These are phyloP conservation scores for Clanis bilineata DNA, from an alignment of 2,888 invertebrate genomes.

Conservation along the genomic window DNA sequence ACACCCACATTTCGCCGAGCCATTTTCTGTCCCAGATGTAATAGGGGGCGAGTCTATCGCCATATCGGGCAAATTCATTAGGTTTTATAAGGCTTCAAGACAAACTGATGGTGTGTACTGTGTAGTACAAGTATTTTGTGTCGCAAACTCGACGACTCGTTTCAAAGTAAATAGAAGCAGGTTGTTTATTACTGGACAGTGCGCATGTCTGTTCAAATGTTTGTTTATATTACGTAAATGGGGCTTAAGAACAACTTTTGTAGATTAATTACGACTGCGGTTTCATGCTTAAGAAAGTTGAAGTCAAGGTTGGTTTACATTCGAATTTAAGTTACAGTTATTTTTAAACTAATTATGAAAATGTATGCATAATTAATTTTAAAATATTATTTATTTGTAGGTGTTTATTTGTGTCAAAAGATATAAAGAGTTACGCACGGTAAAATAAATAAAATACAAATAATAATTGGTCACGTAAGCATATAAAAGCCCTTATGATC, in stretches of 20 bases:
- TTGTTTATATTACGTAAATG: conserved; percentile 1
- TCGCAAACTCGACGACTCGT: neutral
- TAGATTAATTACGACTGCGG: neutral
- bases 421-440: too few species aligned
- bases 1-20: too few species aligned
- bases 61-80: neutral
- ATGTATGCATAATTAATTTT: neutral
- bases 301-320: neutral
- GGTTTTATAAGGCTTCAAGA: neutral
- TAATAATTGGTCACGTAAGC: too few species aligned
- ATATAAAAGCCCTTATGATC: too few species aligned
- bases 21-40: neutral
- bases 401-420: too few species aligned
- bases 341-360: neutral
- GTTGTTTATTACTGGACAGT: neutral
- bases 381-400: too few species aligned
- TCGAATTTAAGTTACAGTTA: neutral
- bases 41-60: too few species aligned
- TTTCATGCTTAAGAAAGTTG: neutral
- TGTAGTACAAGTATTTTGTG: neutral
- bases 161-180: neutral
- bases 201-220: neutral
- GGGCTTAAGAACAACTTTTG: neutral
- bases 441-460: too few species aligned
- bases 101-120: neutral